Evolutionary conservation across 2,797 vertebrate species (phyloP), one percentile per base, ranked within the genome.

Genomic region (Onychomys arenicola): DNA sequence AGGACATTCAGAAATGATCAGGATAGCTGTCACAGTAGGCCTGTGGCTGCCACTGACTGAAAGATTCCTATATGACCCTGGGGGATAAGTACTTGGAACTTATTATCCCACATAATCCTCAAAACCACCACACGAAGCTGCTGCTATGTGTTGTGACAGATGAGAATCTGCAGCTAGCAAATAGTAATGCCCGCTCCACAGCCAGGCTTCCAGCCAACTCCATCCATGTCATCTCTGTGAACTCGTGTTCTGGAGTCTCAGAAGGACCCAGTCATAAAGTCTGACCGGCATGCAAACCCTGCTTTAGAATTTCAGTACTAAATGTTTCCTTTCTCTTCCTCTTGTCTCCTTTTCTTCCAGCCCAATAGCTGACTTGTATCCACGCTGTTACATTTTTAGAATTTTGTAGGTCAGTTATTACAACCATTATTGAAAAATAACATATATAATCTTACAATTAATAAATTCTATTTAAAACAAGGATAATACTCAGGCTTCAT

Each of bases 391-490:
- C 78, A 76, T 65, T 86, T 92, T 89, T 81, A 94, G 91, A 46
- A 61, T 87, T 95, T 92, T 97, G 46, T 14, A 57, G 96, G 43
- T 5, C 76, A 37, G 89, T 85, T 71, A 59, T 89, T 63, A 61
- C 9, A 89, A 69, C 29, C 73, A 86, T 34, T n/a, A 89, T 40
- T 71, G 89, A 83, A 90, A 94, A 61, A 81, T n/a, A 85, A 52
- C 91, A 87, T 59, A 61, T 63, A 85, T 86, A 86, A 61, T 92
- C 80, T 92, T 93, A 83, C 43, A 96, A 75, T 61, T 52, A 69
- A 80, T 84, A 92, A 91, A 61, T 92, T 93, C 63, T 63, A 87
- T 71, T 96, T 77, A 88, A 88, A 85, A 57, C 52, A 63, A 85
- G 73, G 34, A 34, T 71, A 89, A 80, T 61, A 2, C 13, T 49